Conservation (phyloP, 2,888 invertebrate genomes). For the Prosopocoilus inquinatus region DNA sequence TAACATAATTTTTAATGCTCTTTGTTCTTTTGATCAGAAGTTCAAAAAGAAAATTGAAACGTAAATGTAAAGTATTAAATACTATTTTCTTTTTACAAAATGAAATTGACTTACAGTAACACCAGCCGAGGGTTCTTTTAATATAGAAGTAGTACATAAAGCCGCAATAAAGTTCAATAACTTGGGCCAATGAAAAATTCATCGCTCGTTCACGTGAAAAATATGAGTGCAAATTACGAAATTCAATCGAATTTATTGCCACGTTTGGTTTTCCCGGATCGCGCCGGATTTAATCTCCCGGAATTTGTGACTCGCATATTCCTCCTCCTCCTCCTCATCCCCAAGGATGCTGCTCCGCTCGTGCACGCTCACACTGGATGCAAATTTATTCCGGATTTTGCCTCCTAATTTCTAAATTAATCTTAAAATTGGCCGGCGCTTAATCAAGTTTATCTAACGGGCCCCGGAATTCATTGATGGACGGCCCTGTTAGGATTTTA, state of each 20-base stretch:
- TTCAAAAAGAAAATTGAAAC: too few relatives aligned
- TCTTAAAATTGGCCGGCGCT: too few relatives aligned
- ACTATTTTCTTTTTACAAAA: too few relatives aligned
- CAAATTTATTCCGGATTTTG: background rate
- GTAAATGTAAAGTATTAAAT: too few relatives aligned
- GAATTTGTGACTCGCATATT: conserved; percentile 19
- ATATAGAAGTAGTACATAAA: background rate
- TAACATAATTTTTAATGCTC: too few relatives aligned
- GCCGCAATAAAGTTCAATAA: conserved; percentile 10
- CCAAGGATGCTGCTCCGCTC: background rate
- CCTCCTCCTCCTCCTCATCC: conserved; percentile 9
- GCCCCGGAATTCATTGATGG: conserved; percentile 27
- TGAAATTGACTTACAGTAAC: too few relatives aligned
- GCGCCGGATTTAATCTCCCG: conserved; percentile 19
- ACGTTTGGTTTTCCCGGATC: conserved; percentile 14
- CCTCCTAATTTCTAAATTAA: too few relatives aligned
- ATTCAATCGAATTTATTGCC: conserved; percentile 23
- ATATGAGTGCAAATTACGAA: conserved; percentile 24
- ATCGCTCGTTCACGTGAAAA: conserved; percentile 9
- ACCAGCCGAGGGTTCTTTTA: background rate
- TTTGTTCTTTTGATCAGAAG: too few relatives aligned
- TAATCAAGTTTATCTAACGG: conserved; percentile 21
- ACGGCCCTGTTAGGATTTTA: conserved; percentile 35
- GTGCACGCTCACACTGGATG: background rate
- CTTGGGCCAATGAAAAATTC: conserved; percentile 11